These are phyloP conservation scores for Echinometra lucunter DNA, from an alignment of 53 echinoderm and acorn worm species.

Conservation along the genomic window DNA sequence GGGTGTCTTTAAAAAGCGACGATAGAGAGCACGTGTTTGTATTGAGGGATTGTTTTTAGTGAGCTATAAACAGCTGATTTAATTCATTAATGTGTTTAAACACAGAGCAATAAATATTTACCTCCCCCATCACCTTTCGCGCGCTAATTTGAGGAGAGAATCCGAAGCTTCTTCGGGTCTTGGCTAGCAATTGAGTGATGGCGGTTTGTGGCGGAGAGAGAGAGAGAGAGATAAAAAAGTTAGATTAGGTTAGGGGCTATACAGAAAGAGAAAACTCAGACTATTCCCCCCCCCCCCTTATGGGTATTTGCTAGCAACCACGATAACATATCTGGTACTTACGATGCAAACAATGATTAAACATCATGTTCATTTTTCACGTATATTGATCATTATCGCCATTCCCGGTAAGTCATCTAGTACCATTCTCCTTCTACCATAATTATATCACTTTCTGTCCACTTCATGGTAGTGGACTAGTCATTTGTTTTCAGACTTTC, in stretches of 20 bases:
- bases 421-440: neutral
- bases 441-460: neutral
- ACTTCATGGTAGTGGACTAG: neutral
- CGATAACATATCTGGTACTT: neutral
- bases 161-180: neutral
- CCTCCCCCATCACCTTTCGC: constrained; percentile 58
- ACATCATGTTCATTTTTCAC: constrained; percentile 29
- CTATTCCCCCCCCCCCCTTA: neutral
- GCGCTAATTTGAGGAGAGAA: constrained; percentile 20
- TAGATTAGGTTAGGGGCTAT: neutral
- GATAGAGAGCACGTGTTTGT: constrained; percentile 18
- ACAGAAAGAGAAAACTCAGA: neutral
- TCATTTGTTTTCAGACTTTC: neutral
- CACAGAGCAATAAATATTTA: constrained; percentile 63
- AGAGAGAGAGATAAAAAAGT: neutral
- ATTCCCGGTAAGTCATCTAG: neutral
- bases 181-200: neutral
- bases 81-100: constrained; percentile 70
- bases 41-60: constrained; percentile 58
- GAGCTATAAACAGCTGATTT: constrained; percentile 65
- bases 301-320: too few species aligned
- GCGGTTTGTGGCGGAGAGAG: neutral
- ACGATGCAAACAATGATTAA: constrained; percentile 38
- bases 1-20: neutral
- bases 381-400: neutral